Evolutionary conservation across 2,888 invertebrate genomes (phyloP).

Genomic region (Noctua fimbriata): DNA sequence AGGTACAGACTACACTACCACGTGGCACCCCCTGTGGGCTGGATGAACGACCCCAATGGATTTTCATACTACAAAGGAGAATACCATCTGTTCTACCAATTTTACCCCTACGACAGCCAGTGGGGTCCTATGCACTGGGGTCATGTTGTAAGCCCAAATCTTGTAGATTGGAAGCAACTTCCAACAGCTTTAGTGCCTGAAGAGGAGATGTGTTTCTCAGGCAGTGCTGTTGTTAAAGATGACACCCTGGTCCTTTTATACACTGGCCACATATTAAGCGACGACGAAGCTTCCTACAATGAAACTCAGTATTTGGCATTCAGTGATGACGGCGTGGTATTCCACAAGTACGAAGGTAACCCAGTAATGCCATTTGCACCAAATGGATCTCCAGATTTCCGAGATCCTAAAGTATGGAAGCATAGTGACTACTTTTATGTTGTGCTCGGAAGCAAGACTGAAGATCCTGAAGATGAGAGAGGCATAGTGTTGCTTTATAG

Average conservation of each 20-base stretch:
- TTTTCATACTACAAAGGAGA: conserved; percentile 87
- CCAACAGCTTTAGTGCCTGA: conserved; percentile 88
- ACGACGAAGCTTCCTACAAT: conserved; percentile 76
- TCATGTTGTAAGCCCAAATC: conserved; percentile 84
- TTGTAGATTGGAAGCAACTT: conserved; percentile 87
- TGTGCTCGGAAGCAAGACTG: conserved; percentile 83
- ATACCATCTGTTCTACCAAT: conserved; percentile 90
- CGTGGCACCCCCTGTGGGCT: conserved; percentile 85
- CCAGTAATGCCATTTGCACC: conserved; percentile 81
- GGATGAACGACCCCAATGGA: conserved; percentile 91
- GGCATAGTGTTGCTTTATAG: conserved; percentile 84
- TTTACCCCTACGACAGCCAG: conserved; percentile 85
- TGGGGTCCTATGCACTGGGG: conserved; percentile 91
- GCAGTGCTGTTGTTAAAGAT: conserved; percentile 83
- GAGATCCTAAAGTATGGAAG: conserved; percentile 88
- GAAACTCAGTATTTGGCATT: conserved; percentile 84
- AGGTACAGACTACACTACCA: conserved; percentile 83
- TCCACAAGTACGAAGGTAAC: conserved; percentile 82
- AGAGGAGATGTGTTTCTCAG: conserved; percentile 86
- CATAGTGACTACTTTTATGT: conserved; percentile 84
- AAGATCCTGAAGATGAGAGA: conserved; percentile 67
- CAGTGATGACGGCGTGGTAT: conserved; percentile 83
- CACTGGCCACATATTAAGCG: conserved; percentile 76
- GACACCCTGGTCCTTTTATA: conserved; percentile 82
- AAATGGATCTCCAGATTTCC: conserved; percentile 80